Conservation (phyloP, 2,888 invertebrate genomes). For the Megalurothrips usitatus region DNA sequence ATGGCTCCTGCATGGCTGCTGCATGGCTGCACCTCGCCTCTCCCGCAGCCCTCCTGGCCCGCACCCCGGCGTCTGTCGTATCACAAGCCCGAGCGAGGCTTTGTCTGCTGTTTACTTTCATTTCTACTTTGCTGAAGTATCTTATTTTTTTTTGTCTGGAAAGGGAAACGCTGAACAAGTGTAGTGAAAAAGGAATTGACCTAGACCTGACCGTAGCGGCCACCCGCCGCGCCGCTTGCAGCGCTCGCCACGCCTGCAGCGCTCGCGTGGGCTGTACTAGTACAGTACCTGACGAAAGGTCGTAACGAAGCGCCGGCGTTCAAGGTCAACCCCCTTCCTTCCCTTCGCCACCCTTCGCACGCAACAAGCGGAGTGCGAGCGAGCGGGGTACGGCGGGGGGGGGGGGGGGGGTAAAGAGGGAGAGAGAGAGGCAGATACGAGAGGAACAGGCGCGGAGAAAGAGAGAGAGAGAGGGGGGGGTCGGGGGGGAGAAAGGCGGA, state of each 20-base stretch:
- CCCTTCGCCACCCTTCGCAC: background rate
- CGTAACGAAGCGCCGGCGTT: background rate
- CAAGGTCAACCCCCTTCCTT: background rate
- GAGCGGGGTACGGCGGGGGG: background rate
- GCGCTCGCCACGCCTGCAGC: background rate
- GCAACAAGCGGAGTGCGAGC: constrained; percentile 3
- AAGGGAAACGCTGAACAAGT: background rate
- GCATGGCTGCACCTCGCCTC: background rate
- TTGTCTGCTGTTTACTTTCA: background rate
- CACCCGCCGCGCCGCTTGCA: background rate
- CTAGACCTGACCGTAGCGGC: background rate
- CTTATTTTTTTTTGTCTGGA: background rate
- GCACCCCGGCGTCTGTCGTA: background rate
- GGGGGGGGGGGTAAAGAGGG: background rate
- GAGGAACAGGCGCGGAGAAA: background rate
- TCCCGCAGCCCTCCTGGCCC: background rate
- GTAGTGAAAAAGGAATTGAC: background rate
- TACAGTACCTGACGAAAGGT: constrained; percentile 4
- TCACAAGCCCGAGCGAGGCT: background rate
- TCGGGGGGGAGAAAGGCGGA: background rate
- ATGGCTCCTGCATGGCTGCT: too few species aligned
- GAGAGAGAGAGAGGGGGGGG: background rate
- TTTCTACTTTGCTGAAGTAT: background rate
- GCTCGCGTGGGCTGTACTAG: background rate
- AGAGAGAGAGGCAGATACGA: background rate